phyloP scores from a whole-genome alignment of 2,888 invertebrate species.

The Diarsia brunnea region DNA sequence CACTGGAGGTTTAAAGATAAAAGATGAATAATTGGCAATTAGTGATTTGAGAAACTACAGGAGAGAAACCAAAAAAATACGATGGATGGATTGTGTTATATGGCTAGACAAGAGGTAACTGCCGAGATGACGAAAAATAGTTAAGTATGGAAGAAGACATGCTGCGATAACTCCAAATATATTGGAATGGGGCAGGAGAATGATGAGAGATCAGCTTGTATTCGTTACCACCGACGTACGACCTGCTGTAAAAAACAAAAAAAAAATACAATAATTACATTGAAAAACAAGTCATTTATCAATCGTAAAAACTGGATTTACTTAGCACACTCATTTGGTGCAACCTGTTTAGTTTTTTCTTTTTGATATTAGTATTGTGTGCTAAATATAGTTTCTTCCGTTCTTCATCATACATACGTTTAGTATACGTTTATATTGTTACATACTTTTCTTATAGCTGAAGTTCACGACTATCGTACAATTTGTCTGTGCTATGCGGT shows the following conservation, averaged over 20 bases:
- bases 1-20: too few relatives aligned
- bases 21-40: background rate
- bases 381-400: background rate
- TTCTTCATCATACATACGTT: background rate
- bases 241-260: background rate
- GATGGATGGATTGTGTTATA: too few relatives aligned
- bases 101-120: too few relatives aligned
- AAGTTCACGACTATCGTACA: conserved; percentile 10
- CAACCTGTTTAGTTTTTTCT: background rate
- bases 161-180: too few relatives aligned
- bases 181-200: too few relatives aligned
- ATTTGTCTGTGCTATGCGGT: conserved; percentile 16
- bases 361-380: background rate
- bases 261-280: background rate
- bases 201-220: background rate
- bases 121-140: too few relatives aligned
- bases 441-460: background rate
- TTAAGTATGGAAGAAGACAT: too few relatives aligned
- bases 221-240: background rate
- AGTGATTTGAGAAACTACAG: background rate
- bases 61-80: too few relatives aligned
- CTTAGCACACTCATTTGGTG: background rate
- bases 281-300: background rate
- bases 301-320: background rate
- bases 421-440: background rate